Evolutionary conservation across 1,140 invertebrate species (phyloP), one percentile per base, ranked within the genome.

Genomic region (Apis dorsata): DNA sequence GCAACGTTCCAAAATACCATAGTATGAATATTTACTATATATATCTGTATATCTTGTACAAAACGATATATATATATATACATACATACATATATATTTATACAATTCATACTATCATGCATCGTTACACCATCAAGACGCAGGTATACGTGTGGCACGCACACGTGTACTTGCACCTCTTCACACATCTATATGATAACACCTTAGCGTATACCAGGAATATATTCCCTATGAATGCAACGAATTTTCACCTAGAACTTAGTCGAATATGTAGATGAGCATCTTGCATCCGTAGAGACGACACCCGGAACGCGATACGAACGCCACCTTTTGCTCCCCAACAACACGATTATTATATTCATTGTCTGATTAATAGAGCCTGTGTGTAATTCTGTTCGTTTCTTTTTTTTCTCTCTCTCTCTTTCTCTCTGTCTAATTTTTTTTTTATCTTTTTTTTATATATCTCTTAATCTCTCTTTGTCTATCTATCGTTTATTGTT

Each of bases 281-380:
- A 91, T 91, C 87, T 85, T 91, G 86, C 88, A 87, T 90, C 69
- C 75, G 87, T 90, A 91, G 88, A 88, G 51, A n/a, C 13, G 34
- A 60, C 19, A 53, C 34, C 51, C 76, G 13, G 55, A 53, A 34
- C 55, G 57, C 49, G 78, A 71, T 28, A 80, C 66, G 13, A 53
- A 49, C 24, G 44, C 49, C 66, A 60, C 53, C 44, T 60, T 62
- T 60, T 57, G 53, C 72, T 63, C 28, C 15, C 34, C 57, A 28
- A 65, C 13, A 34, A 65, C 63, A 65, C 28, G 28, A 34, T 65
- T 65, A 34, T 65, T 65, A 44, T 63, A 34, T 71, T 44, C 66
- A 49, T 55, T 79, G 66, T 73, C 21, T 70, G 53, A 49, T 71
- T 60, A 49, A 71, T 44, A 75, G 21, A 73, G 69, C 55, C 59